Base-by-base conservation (phyloP, 2,888 invertebrate species). In the Spodoptera littoralis region DNA sequence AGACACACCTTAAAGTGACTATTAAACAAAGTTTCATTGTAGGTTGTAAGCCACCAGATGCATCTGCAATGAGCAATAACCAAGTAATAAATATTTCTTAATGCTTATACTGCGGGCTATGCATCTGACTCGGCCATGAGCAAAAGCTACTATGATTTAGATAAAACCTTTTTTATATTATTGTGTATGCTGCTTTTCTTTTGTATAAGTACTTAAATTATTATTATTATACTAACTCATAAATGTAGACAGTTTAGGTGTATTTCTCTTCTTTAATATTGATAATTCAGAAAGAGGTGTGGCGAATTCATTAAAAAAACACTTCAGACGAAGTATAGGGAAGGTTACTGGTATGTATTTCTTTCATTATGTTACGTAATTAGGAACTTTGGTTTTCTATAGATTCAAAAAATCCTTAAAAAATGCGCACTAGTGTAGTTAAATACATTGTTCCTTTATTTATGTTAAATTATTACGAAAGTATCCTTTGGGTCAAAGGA, bases 401-500 rank as follows among this genome's bases (percentile, higher is more conserved):
- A 9, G 8, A 36, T 49, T 9, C 11, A 46, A 30, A 48, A 13
- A 22, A 30, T 8, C 12, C 30, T n/a, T 9, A 13, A 22, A 47
- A 54, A 4, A 24, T 65, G 61, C 62, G 62, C 49, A 54, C 58
- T 27, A 43, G 73, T 64, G 75, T 82, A 83, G 81, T 83, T 77
- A 59, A 59, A 72, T 71, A 64, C 61, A 54, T 22, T 50, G 64
- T 77, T 72, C 60, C 70, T 53, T 76, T 76, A 64, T 74, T 75
- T 74, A 77, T 71, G 68, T 79, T 53, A 75, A 81, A 71, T 71
- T 70, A 73, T 75, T 70, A 75, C 70, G 24, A 73, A 70, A 71
- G 73, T 71, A 66, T 9, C 58, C 56, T 79, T 73, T 76, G 67
- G 71, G 80, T 80, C 76, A 74, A 75, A 76, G 73, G 82, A 80